Evolutionary conservation across 2,888 invertebrate species (phyloP), one percentile per base, ranked within the genome.

Genomic region (Rhabditoides inermis): DNA sequence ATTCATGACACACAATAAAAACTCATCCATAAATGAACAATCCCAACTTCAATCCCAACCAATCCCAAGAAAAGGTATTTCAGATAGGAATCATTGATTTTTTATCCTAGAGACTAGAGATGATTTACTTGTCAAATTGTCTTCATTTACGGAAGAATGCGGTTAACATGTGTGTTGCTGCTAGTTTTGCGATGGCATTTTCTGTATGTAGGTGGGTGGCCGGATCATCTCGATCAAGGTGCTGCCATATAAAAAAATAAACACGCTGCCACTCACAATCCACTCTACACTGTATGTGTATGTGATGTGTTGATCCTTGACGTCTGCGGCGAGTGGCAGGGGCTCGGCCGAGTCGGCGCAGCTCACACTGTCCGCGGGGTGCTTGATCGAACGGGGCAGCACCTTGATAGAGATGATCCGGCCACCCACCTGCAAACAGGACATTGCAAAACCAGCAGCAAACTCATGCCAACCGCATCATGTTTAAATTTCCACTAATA

Each of bases 281-380:
- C 89, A 95, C 25, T 80, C 84, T 0, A 95, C 85, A 5, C 86
- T 84, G 79, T 94, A 98, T 0, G 90, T 85, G 79, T 94, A 98
- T 0, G 83, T 83, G 35, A 95, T 84, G n/a, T 61, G 63, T 12
- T 76, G 49, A n/a, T 69, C 65, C 18, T 70, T 66, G 36, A 58
- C 60, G 2, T 79, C 82, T 44, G 81, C 81, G 3, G 83, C 84
- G 63, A 92, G 84, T 62, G 85, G 84, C 71, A 90, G 81, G 0
- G 88, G 85, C 12, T 82, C 82, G 12, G 81, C 69, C 7, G 56
- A 64, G n/a, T 68, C 80, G 27, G 79, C 69, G 55, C 75, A 76
- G 47, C 62, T 53, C 40, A 69, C 69, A n/a, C n/a, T n/a, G n/a
- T n/a, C n/a, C 5, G 60, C 58, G 27, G 45, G 27, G 47, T 68